Percentiles rank a stretch among this genome's conserved stretches.
phyloP scores from a whole-genome alignment of 2,113 vertebrate genomes.

The Misgurnus anguillicaudatus region DNA sequence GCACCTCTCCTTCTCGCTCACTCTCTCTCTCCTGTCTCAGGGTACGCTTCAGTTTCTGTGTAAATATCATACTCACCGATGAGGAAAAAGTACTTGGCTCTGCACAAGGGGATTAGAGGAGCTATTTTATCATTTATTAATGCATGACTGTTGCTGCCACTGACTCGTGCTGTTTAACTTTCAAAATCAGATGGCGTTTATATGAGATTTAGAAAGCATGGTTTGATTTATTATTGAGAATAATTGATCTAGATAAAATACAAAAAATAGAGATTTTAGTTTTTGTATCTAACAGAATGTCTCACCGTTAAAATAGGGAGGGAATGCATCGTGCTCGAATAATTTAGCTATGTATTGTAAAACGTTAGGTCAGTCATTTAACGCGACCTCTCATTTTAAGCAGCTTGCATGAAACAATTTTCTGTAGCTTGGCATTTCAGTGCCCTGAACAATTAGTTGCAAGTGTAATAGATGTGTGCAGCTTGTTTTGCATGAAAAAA shows the following conservation, averaged over 20 bases:
- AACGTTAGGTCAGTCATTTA: conserved; percentile 8
- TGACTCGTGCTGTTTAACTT: conserved; percentile 49
- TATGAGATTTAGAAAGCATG: neutral
- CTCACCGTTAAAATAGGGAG: too few species aligned
- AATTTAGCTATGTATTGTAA: neutral
- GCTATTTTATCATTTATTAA: conserved; percentile 73
- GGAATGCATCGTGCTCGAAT: neutral
- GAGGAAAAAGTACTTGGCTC: conserved; percentile 64
- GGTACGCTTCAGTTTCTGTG: conserved; percentile 61
- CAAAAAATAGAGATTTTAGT: conserved; percentile 14
- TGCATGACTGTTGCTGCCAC: conserved; percentile 51
- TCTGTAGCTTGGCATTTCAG: conserved; percentile 6
- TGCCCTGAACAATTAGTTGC: conserved; percentile 1
- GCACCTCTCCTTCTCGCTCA: conserved; percentile 28
- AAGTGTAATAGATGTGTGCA: conserved; percentile 18
- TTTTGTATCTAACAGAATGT: neutral
- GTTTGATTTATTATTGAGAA: conserved; percentile 11
- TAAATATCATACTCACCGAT: conserved; percentile 71
- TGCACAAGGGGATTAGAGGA: conserved; percentile 60
- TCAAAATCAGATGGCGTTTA: conserved; percentile 3
- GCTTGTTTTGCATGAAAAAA: conserved; percentile 11
- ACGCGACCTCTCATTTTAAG: conserved; percentile 11
- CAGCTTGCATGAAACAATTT: neutral
- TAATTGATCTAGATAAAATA: neutral
- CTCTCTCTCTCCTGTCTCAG: conserved; percentile 23